Conservation (phyloP, 2,113 vertebrate genomes). For the Myotis yumanensis region DNA sequence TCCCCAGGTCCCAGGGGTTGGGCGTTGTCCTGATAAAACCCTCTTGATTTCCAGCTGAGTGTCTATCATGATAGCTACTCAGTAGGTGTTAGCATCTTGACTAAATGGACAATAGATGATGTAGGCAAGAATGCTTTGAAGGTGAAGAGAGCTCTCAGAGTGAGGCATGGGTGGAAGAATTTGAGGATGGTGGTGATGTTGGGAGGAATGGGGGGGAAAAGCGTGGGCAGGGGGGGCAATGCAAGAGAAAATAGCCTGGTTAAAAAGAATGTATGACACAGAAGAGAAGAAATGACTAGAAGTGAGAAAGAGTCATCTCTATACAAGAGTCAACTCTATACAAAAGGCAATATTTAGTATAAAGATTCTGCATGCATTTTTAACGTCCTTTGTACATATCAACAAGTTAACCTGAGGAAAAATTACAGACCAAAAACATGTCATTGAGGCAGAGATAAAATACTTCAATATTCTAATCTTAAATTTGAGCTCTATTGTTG, state of each 20-base stretch:
- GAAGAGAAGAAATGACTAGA: constrained; percentile 1
- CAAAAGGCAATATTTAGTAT: not conserved
- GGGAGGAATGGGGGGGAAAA: not conserved
- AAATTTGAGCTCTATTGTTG: not conserved
- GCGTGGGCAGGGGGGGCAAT: not conserved
- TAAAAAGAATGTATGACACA: not conserved
- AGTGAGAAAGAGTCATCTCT: not conserved
- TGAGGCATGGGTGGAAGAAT: not conserved
- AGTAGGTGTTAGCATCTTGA: not conserved
- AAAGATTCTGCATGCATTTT: not conserved
- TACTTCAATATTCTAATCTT: not conserved
- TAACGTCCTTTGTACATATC: not conserved
- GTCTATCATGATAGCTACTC: not conserved
- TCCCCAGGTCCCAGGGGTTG: not conserved
- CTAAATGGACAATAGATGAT: not conserved
- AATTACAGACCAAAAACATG: not conserved
- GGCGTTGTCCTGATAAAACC: not conserved
- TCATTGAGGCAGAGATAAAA: not conserved
- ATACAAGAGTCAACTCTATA: not conserved
- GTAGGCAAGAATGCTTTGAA: not conserved
- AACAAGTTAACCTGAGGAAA: not conserved
- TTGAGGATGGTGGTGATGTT: not conserved
- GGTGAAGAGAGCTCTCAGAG: not conserved
- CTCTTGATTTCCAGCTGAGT: not conserved
- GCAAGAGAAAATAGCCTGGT: not conserved